A percentile compares a stretch with the other conserved stretches of the same genome.
phyloP scores from a whole-genome alignment of 2,113 vertebrate genomes.

The Pteruthius melanotis region DNA sequence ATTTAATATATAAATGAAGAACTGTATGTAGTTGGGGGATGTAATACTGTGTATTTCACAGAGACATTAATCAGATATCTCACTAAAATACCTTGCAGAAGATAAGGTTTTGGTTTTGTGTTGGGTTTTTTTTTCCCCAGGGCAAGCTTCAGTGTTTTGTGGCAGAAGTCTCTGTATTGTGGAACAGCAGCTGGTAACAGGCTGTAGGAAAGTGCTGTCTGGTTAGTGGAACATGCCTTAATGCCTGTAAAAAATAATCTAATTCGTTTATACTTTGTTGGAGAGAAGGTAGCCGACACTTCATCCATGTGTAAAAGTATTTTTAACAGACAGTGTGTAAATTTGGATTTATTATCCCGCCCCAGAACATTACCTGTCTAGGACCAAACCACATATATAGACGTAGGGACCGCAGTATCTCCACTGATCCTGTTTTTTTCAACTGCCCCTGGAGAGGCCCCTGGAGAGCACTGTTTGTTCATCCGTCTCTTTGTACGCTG shows the following conservation, averaged over 20 bases:
- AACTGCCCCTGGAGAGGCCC: neutral
- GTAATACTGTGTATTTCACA: neutral
- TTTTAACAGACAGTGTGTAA: neutral
- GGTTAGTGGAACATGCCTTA: neutral
- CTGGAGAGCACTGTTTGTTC: neutral
- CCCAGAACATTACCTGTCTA: neutral
- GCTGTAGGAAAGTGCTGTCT: neutral
- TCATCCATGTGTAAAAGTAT: neutral
- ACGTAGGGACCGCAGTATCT: neutral
- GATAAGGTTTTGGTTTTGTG: neutral
- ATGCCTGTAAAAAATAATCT: neutral
- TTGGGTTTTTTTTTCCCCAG: neutral
- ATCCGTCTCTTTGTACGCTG: neutral
- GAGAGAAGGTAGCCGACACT: neutral
- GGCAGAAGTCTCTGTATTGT: neutral
- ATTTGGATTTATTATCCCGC: neutral
- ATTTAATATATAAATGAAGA: neutral
- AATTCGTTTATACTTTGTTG: neutral
- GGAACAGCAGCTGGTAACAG: neutral
- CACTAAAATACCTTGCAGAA: neutral
- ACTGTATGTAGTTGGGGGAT: neutral
- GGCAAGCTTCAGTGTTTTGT: neutral
- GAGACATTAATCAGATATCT: neutral
- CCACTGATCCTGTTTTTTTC: neutral
- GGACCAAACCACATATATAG: fast-evolving